Evolutionary conservation across 2,113 vertebrate genomes (phyloP), one percentile per base, ranked within the genome.

Genomic region (Mus pahari): DNA sequence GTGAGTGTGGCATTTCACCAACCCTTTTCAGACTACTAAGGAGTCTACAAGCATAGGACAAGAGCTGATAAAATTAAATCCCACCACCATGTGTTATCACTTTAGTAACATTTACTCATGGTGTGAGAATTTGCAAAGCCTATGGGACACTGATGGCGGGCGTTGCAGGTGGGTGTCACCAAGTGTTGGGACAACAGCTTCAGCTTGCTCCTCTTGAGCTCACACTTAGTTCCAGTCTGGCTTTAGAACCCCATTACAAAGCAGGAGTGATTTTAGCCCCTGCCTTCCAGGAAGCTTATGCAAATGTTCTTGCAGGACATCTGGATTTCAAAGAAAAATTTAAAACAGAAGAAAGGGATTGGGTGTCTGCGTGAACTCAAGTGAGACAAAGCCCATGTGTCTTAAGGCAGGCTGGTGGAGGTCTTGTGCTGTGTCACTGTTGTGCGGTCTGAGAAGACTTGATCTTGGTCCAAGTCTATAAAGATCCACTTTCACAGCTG

Each of bases 1-100:
- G 64, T 11, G 31, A 68, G 39, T 5, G 45, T 50, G 84, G 7
- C 42, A 36, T 84, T 86, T 70, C 64, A 42, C 84, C 19, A 48
- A 1, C 42, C 42, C 45, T 12, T 22, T 68, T 73, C 45, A 50
- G 36, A 31, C 92, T 60, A n/a, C 70, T 90, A 64, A n/a, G 88
- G 62, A 66, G 90, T 92, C 74, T 83, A 10, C 62, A 91, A 79
- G 84, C 55, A 73, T 9, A 91, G 73, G 42, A n/a, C 20, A 78
- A 64, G 68, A 91, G 42, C 48, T 87, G 48, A 70, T 90, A 64
- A 84, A 86, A 60, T 45, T 88, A 84, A 92, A 94, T 89, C 83
- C 68, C 91, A 22, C 55, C 33, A 70, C 22, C 20, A 9, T 7
- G 0, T 73, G 64, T 50, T 26, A 19, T 77, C 55, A 68, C 70